Evolutionary conservation across 2,888 invertebrate species (phyloP).

Genomic region (Limenitis camilla): DNA sequence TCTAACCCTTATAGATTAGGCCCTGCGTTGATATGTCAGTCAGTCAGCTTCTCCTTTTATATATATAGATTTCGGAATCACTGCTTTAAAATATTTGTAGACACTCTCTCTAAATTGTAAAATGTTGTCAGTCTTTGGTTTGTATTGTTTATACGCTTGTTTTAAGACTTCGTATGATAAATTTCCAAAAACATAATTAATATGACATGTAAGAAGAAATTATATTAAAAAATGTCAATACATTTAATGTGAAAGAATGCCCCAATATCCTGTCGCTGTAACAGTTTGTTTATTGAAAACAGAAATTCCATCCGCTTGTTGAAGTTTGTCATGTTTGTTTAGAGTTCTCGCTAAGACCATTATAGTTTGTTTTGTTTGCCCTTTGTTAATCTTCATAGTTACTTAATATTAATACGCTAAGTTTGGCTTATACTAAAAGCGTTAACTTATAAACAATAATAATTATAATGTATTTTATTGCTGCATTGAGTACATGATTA

Average conservation of each 20-base stretch:
- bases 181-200: no score
- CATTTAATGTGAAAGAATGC: constrained; percentile 8
- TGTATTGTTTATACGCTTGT: no score
- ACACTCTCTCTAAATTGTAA: no score
- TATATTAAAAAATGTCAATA: background rate
- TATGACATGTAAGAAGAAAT: background rate
- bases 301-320: constrained; percentile 15
- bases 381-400: constrained; percentile 13
- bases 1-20: no score
- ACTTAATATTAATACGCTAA: constrained; percentile 1
- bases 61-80: no score
- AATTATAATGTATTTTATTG: background rate
- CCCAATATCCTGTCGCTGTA: constrained; percentile 14
- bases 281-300: constrained; percentile 16
- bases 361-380: constrained; percentile 16
- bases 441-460: background rate
- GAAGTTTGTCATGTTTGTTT: constrained; percentile 11
- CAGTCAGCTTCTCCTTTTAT: no score
- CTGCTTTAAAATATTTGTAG: no score
- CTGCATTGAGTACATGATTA: no score
- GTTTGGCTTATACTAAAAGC: background rate
- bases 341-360: constrained; percentile 6
- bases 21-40: no score
- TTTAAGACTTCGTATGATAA: no score
- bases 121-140: no score